These are phyloP conservation scores for Simalia tracyae DNA, from an alignment of 2,797 vertebrate genomes.

Conservation along the genomic window DNA sequence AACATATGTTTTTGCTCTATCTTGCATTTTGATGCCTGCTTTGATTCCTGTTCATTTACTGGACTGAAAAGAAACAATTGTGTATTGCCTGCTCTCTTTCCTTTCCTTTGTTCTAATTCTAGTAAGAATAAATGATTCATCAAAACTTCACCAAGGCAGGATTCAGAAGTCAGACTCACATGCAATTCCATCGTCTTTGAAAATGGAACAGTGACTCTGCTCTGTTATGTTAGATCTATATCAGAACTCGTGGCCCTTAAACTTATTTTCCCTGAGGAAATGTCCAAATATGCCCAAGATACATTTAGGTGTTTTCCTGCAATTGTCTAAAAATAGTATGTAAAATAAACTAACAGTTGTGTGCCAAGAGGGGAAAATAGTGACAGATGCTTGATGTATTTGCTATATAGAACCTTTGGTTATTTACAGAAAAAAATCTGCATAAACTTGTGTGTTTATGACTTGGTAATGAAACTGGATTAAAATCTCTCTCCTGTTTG, in stretches of 20 bases:
- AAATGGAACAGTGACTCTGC: constrained; percentile 35
- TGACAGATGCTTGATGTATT: background rate
- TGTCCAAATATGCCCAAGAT: constrained; percentile 20
- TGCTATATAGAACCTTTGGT: background rate
- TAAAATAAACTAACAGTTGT: background rate
- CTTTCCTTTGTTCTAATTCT: background rate
- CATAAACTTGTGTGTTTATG: background rate
- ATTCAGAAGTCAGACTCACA: constrained; percentile 38
- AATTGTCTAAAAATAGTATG: background rate
- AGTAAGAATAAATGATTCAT: background rate
- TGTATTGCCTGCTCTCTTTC: background rate
- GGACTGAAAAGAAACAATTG: constrained; percentile 12
- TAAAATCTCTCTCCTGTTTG: background rate
- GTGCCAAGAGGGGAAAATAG: background rate
- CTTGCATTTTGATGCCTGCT: background rate
- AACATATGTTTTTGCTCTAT: background rate
- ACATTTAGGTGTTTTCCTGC: background rate
- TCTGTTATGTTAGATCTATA: constrained; percentile 23
- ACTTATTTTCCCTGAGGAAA: constrained; percentile 16
- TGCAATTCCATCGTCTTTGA: constrained; percentile 15
- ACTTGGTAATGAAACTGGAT: background rate
- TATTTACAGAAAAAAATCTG: background rate
- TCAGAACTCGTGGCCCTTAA: background rate
- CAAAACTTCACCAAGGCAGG: constrained; percentile 13
- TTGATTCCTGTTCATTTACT: background rate